Conservation (phyloP, 2,888 invertebrate genomes). For the Griposia aprilina region DNA sequence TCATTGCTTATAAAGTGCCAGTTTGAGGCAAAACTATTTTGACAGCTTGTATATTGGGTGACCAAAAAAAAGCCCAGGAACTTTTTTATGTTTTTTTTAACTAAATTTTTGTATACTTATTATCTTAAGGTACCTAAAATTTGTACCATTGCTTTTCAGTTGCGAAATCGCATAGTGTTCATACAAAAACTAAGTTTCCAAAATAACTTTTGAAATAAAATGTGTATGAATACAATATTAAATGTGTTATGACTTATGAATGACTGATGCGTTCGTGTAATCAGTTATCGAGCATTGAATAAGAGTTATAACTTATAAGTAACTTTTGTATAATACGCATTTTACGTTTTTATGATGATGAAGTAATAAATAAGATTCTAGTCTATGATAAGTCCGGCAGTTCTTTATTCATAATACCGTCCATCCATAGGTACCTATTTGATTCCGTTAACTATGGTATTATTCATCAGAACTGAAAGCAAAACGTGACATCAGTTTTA, state of each 20-base stretch:
- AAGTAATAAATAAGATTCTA: constrained; percentile 3
- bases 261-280: constrained; percentile 19
- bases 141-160: neutral
- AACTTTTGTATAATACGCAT: constrained; percentile 13
- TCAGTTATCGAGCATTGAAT: constrained; percentile 25
- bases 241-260: constrained; percentile 5
- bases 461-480: neutral
- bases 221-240: constrained; percentile 2
- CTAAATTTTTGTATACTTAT: neutral
- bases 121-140: too few relatives aligned
- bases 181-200: neutral
- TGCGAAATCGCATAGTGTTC: neutral
- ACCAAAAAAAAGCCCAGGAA: neutral
- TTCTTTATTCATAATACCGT: neutral
- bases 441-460: neutral
- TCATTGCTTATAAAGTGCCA: constrained; percentile 24
- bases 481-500: neutral
- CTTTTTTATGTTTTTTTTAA: neutral
- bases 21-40: neutral
- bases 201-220: neutral
- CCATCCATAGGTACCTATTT: too few relatives aligned
- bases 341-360: constrained; percentile 17
- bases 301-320: neutral
- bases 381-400: neutral
- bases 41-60: neutral